Evolutionary conservation across 2,113 vertebrate species (phyloP).

Genomic region (Catharus fuscescens): DNA sequence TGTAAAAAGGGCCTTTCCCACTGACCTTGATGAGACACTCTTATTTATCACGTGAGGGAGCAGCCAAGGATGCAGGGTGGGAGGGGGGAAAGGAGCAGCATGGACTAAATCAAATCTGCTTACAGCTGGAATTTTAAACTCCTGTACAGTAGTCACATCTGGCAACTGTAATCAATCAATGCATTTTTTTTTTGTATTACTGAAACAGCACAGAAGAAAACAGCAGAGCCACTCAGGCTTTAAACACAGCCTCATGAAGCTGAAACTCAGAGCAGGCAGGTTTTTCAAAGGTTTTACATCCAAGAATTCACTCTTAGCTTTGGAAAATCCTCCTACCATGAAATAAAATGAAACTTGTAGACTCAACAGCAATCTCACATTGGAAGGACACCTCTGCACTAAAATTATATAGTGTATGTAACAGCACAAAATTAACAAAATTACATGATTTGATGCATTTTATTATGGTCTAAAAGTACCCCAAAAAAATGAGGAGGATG

Average conservation of each 20-base stretch:
- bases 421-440: background rate
- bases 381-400: background rate
- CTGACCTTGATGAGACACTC: slow-evolving; percentile 84
- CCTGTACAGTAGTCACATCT: background rate
- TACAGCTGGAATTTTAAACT: slow-evolving; percentile 50
- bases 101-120: slow-evolving; percentile 18
- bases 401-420: background rate
- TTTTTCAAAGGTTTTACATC: background rate
- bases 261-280: background rate
- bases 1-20: slow-evolving; percentile 80
- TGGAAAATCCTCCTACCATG: background rate
- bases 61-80: slow-evolving; percentile 49
- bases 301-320: background rate
- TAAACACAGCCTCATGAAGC: background rate
- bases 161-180: slow-evolving; percentile 39
- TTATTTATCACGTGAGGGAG: slow-evolving; percentile 81
- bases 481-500: background rate
- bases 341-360: background rate
- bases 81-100: slow-evolving; percentile 59
- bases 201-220: background rate
- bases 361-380: accelerated
- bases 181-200: background rate
- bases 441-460: background rate
- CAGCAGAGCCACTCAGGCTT: background rate
- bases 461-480: background rate